Conservation (phyloP, 1,140 invertebrate genomes). For the Panagrolaimus sp. region DNA sequence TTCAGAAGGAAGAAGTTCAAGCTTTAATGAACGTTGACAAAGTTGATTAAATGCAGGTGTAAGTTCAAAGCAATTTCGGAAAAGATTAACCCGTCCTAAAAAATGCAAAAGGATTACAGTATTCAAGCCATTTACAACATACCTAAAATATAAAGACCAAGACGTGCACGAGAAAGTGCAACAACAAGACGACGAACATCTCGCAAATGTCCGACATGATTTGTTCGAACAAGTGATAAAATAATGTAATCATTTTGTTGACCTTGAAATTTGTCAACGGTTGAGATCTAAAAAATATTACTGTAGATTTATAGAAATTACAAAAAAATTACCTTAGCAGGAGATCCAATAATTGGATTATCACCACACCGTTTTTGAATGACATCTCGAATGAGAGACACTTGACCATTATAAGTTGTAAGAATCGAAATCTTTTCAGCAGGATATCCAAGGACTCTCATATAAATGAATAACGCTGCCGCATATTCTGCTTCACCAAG, state of each 20-base stretch:
- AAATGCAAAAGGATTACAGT: too few relatives aligned
- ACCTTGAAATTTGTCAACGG: conserved; percentile 98
- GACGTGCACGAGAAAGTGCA: conserved; percentile 91
- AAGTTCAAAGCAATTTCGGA: conserved; percentile 92
- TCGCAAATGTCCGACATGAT: conserved; percentile 87
- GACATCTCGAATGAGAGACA: conserved; percentile 91
- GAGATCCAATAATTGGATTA: conserved; percentile 91
- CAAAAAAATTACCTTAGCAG: conserved; percentile 70
- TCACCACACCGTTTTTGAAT: conserved; percentile 85
- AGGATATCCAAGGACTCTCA: conserved; percentile 92
- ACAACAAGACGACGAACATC: conserved; percentile 93
- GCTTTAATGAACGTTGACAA: conserved; percentile 19
- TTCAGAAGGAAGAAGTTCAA: conserved; percentile 51
- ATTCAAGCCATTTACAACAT: too few relatives aligned
- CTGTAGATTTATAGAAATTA: not conserved
- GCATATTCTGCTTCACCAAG: conserved; percentile 96
- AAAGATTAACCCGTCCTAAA: conserved; percentile 77
- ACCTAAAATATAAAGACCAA: conserved; percentile 94
- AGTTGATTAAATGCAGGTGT: conserved; percentile 87
- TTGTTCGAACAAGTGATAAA: conserved; percentile 87
- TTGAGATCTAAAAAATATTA: conserved; percentile 65
- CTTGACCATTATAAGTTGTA: conserved; percentile 99
- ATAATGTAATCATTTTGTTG: conserved; percentile 99
- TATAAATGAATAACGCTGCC: conserved; percentile 96
- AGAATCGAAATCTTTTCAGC: conserved; percentile 94